Evolutionary conservation across 1,140 invertebrate genomes (phyloP).

Genomic region (Andrena cerasifolii): DNA sequence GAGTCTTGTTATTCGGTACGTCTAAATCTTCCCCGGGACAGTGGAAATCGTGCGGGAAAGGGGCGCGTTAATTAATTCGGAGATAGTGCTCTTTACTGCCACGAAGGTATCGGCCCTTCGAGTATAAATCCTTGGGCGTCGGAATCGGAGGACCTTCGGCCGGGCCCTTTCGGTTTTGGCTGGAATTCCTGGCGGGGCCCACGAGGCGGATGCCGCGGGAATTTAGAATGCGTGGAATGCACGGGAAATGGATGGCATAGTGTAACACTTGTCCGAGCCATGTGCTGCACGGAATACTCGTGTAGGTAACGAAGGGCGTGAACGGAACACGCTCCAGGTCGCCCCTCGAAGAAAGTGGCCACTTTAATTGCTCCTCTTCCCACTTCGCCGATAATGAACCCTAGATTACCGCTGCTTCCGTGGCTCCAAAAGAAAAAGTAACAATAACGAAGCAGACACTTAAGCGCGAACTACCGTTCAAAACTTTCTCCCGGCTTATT

Average conservation of each 20-base stretch:
- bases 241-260: constrained; percentile 38
- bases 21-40: constrained; percentile 18
- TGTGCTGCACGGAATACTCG: constrained; percentile 34
- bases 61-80: constrained; percentile 30
- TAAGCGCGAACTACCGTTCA: neutral
- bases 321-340: constrained; percentile 38
- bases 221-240: constrained; percentile 43
- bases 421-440: neutral
- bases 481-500: too few species aligned
- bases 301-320: constrained; percentile 34
- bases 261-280: constrained; percentile 53
- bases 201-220: constrained; percentile 30
- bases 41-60: constrained; percentile 20
- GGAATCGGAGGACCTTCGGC: neutral
- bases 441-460: constrained; percentile 6
- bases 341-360: neutral
- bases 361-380: constrained; percentile 32
- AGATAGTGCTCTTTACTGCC: neutral
- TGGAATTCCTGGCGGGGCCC: constrained; percentile 22
- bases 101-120: neutral
- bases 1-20: constrained; percentile 35
- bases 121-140: neutral
- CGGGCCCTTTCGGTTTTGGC: neutral
- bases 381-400: neutral
- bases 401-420: neutral